These are phyloP conservation scores for Drepana arcuata DNA, from an alignment of 1,140 invertebrate genomes.

Conservation along the genomic window DNA sequence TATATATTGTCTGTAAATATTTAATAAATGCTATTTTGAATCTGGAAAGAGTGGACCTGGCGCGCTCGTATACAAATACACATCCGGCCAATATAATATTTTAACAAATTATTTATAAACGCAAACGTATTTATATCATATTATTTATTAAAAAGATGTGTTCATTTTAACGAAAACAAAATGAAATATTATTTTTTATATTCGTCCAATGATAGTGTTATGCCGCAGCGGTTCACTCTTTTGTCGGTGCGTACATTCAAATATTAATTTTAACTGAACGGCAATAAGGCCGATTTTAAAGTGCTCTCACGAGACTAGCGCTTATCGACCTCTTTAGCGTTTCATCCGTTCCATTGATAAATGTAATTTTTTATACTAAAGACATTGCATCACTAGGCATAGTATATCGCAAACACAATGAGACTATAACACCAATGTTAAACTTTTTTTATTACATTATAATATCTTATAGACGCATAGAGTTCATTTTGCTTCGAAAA, in stretches of 20 bases:
- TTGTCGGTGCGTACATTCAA: conserved; percentile 21
- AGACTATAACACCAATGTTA: conserved; percentile 26
- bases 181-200: conserved; percentile 31
- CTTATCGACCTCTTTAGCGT: conserved; percentile 35
- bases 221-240: conserved; percentile 34
- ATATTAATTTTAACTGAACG: conserved; percentile 6
- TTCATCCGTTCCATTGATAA: conserved; percentile 56
- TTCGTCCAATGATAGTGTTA: conserved; percentile 31
- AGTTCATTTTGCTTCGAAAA: no score
- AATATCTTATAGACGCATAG: conserved; percentile 17
- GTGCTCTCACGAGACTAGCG: conserved; percentile 34
- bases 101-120: conserved; percentile 18
- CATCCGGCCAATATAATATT: conserved; percentile 50
- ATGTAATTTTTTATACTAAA: conserved; percentile 34
- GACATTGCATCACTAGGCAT: conserved; percentile 12
- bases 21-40: conserved; percentile 30
- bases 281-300: conserved; percentile 10
- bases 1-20: conserved; percentile 57
- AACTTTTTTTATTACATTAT: conserved; percentile 17
- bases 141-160: conserved; percentile 7
- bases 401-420: conserved; percentile 16
- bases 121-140: background rate
- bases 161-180: conserved; percentile 18
- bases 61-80: conserved; percentile 26
- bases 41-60: conserved; percentile 44